Evolutionary conservation across 2,888 invertebrate genomes (phyloP).

Genomic region (Pheosia gnoma): DNA sequence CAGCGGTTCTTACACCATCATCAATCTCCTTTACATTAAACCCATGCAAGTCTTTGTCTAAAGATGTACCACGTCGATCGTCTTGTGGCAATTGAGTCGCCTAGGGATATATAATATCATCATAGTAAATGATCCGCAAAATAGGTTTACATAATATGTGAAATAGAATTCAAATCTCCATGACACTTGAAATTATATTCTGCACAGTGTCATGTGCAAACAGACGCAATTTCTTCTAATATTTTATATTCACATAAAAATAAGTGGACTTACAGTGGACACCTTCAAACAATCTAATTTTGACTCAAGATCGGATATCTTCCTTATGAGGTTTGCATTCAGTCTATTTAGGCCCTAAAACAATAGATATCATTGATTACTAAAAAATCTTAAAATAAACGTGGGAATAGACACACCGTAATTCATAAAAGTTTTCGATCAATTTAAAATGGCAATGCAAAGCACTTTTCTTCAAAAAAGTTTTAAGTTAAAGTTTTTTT

Average conservation of each 20-base stretch:
- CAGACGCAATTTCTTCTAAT: too few relatives aligned
- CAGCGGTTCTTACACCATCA: background rate
- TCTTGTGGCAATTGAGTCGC: conserved; percentile 14
- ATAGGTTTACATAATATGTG: too few relatives aligned
- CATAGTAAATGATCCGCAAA: too few relatives aligned
- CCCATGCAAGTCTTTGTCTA: background rate
- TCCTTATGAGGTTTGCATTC: conserved; percentile 45
- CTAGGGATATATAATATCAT: conserved; percentile 7
- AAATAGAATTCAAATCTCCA: too few relatives aligned
- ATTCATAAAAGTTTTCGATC: too few relatives aligned
- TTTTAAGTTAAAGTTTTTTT: too few relatives aligned
- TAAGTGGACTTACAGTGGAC: conserved; percentile 42
- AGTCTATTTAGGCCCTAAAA: conserved; percentile 33
- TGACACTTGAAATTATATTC: too few relatives aligned
- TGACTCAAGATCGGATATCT: conserved; percentile 55
- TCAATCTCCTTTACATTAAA: background rate
- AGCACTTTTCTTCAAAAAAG: too few relatives aligned
- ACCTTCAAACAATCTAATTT: conserved; percentile 52
- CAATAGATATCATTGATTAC: background rate
- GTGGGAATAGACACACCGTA: too few relatives aligned
- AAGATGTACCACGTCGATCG: conserved; percentile 5
- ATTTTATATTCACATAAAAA: background rate
- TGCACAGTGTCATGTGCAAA: too few relatives aligned
- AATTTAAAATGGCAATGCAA: too few relatives aligned
- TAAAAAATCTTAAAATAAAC: background rate